Evolutionary conservation across 2,888 invertebrate genomes (phyloP).

Genomic region (Phaedon cochleariae): DNA sequence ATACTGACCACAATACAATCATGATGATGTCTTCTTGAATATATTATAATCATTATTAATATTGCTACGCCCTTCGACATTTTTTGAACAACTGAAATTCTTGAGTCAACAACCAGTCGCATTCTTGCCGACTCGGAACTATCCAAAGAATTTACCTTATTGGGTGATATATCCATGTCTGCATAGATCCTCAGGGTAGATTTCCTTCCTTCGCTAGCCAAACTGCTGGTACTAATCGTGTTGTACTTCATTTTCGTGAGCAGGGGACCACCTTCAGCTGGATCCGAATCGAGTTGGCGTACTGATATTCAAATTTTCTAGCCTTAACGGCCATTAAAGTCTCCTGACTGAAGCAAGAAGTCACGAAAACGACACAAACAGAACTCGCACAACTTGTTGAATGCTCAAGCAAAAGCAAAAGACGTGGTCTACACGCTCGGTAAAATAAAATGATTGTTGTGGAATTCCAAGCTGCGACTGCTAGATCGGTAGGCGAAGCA

Average conservation of each 20-base stretch:
- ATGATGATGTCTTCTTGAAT: too few relatives aligned
- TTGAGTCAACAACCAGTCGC: slow-evolving; percentile 6
- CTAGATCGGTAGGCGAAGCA: slow-evolving; percentile 15
- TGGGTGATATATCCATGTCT: slow-evolving; percentile 66
- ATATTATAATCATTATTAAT: too few relatives aligned
- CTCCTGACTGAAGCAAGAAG: too few relatives aligned
- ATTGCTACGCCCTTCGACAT: neutral
- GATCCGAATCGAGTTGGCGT: neutral
- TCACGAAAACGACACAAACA: slow-evolving; percentile 4
- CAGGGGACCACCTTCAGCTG: neutral
- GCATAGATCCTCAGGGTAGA: slow-evolving; percentile 74
- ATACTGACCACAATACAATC: too few relatives aligned
- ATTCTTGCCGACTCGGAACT: neutral
- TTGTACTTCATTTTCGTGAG: slow-evolving; percentile 67
- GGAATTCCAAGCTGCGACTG: slow-evolving; percentile 16
- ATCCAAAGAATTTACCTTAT: slow-evolving; percentile 63
- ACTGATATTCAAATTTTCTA: slow-evolving; percentile 11
- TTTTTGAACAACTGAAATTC: neutral
- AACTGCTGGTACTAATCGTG: slow-evolving; percentile 72
- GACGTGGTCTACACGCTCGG: slow-evolving; percentile 6
- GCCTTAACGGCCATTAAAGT: slow-evolving; percentile 20
- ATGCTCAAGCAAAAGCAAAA: slow-evolving; percentile 2
- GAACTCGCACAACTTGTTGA: slow-evolving; percentile 21
- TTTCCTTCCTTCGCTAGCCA: slow-evolving; percentile 73
- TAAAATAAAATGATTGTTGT: slow-evolving; percentile 13